phyloP scores from a whole-genome alignment of 2,797 vertebrate species.

The Myoxocephalus aenaeus region DNA sequence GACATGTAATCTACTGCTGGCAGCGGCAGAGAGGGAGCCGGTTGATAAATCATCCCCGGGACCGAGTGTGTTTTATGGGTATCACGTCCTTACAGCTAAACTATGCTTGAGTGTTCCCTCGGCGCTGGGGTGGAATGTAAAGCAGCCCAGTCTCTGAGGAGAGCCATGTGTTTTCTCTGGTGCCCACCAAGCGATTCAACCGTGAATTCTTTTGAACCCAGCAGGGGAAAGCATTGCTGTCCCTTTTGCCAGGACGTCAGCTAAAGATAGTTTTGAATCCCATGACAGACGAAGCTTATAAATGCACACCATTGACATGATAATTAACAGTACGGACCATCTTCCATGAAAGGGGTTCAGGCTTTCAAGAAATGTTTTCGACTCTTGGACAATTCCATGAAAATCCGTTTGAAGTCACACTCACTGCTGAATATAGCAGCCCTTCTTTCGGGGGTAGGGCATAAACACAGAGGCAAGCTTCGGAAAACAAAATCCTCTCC shows the following conservation, averaged over 20 bases:
- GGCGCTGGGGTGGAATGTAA: conserved; percentile 62
- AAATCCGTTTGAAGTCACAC: neutral
- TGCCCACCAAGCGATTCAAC: conserved; percentile 35
- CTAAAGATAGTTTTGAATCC: conserved; percentile 24
- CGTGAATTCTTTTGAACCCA: conserved; percentile 18
- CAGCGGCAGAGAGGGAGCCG: conserved; percentile 48
- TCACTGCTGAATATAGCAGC: neutral
- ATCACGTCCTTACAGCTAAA: conserved; percentile 64
- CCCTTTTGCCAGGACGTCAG: conserved; percentile 3
- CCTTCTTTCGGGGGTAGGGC: neutral
- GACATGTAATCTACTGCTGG: conserved; percentile 80
- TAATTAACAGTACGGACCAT: conserved; percentile 3
- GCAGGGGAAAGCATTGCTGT: conserved; percentile 11
- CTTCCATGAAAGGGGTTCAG: neutral
- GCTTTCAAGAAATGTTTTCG: neutral
- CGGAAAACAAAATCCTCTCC: neutral
- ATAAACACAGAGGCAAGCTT: neutral
- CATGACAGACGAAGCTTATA: conserved; percentile 8
- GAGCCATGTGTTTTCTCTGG: conserved; percentile 46
- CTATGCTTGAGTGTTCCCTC: conserved; percentile 64
- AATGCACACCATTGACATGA: neutral
- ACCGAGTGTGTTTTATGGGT: conserved; percentile 71
- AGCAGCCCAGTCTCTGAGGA: conserved; percentile 46
- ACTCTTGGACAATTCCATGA: neutral
- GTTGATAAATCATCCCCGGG: conserved; percentile 68